Percentiles rank a stretch among this genome's conserved stretches.
Evolutionary conservation across 2,797 vertebrate species (phyloP).

Genomic region (Ataeniobius toweri): DNA sequence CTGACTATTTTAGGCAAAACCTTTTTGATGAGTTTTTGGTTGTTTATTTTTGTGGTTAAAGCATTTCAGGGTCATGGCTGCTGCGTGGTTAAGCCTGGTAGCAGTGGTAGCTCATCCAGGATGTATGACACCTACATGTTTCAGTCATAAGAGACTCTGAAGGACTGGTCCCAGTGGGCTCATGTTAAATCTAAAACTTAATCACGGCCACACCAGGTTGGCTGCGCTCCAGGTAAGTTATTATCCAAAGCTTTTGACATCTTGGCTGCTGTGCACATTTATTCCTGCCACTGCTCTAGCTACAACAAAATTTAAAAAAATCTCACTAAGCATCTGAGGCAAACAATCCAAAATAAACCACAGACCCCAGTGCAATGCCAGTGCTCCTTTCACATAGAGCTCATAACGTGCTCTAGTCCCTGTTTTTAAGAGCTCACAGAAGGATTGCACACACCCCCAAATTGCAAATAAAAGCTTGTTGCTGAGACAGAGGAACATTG

Average conservation of each 20-base stretch:
- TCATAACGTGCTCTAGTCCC: background rate
- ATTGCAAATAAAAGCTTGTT: background rate
- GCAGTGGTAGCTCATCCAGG: too few species aligned
- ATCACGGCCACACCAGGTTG: background rate
- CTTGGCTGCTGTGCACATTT: too few species aligned
- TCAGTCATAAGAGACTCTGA: too few species aligned
- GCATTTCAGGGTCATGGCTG: too few species aligned
- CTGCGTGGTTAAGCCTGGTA: too few species aligned
- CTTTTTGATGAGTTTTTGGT: too few species aligned
- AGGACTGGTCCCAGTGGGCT: too few species aligned
- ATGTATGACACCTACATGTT: too few species aligned
- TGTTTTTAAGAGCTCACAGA: background rate
- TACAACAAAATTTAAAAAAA: background rate
- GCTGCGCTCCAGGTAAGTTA: background rate
- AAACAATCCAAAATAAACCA: background rate
- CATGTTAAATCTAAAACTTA: too few species aligned
- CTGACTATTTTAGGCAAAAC: too few species aligned
- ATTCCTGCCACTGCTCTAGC: background rate
- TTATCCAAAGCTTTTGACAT: background rate
- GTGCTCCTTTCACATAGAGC: background rate
- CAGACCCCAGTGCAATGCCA: background rate
- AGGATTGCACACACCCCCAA: background rate
- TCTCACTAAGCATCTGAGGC: background rate
- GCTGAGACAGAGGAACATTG: background rate
- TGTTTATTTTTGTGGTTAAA: too few species aligned